phyloP scores from a whole-genome alignment of 2,797 vertebrate genomes.

The Denticeps clupeoides region DNA sequence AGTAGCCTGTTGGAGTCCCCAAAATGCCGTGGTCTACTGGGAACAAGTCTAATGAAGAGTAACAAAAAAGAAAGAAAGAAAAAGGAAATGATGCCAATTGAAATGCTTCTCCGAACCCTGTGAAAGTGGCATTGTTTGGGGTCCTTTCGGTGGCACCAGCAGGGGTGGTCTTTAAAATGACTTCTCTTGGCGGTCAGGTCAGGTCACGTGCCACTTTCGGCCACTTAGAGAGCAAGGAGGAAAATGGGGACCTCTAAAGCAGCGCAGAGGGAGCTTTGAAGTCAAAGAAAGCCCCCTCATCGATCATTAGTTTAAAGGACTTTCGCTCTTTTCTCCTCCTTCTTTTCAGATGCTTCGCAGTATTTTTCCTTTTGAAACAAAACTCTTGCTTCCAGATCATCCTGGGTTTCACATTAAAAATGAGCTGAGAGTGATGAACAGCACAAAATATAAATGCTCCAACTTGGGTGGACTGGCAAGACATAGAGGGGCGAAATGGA shows the following conservation, averaged over 20 bases:
- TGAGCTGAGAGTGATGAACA: too few relatives aligned
- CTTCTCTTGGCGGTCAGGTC: constrained; percentile 54
- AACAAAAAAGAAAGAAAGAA: constrained; percentile 57
- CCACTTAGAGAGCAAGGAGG: constrained; percentile 38
- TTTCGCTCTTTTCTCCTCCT: constrained; percentile 25
- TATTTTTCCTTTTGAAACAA: constrained; percentile 34
- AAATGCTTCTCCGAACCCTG: constrained; percentile 46
- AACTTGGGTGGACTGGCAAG: too few relatives aligned
- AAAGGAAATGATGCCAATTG: constrained; percentile 50
- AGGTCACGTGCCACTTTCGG: constrained; percentile 53
- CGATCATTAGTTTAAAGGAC: constrained; percentile 79
- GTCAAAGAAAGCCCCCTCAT: constrained; percentile 85
- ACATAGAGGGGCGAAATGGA: too few relatives aligned
- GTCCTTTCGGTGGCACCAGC: constrained; percentile 54
- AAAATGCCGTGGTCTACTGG: constrained; percentile 40
- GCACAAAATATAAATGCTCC: too few relatives aligned
- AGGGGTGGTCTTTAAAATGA: constrained; percentile 59
- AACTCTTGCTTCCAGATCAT: constrained; percentile 25
- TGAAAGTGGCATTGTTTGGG: constrained; percentile 77
- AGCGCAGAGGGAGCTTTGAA: constrained; percentile 64
- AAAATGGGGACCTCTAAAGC: constrained; percentile 35
- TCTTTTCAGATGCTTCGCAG: constrained; percentile 38
- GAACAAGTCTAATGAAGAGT: constrained; percentile 51
- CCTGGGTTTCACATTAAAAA: neutral
- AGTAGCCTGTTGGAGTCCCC: constrained; percentile 25